These are phyloP conservation scores for Gambelia wislizenii DNA, from an alignment of 2,797 vertebrate genomes.

Conservation along the genomic window DNA sequence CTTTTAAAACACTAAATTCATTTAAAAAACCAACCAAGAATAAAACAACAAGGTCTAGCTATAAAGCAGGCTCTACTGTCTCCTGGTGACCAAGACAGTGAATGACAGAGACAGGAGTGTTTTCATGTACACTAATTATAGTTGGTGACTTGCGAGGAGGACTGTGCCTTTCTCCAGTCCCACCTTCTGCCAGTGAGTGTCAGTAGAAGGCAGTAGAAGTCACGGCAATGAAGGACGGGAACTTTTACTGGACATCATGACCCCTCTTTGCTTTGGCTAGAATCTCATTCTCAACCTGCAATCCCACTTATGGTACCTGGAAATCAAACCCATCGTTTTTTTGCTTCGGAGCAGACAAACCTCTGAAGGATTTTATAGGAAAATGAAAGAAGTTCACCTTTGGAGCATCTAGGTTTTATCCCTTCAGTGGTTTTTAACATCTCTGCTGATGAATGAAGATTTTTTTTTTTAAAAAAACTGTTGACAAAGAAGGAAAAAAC, in stretches of 20 bases:
- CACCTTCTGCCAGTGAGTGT: slow-evolving; percentile 77
- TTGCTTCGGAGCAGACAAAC: too few relatives aligned
- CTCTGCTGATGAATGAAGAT: too few relatives aligned
- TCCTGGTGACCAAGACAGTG: neutral
- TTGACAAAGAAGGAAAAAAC: neutral
- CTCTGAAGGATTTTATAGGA: slow-evolving; percentile 11
- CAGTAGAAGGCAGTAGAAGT: slow-evolving; percentile 73
- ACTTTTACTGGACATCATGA: slow-evolving; percentile 17
- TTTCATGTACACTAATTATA: neutral
- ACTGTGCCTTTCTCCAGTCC: slow-evolving; percentile 39
- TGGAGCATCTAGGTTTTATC: slow-evolving; percentile 38
- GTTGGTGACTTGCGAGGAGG: too few relatives aligned
- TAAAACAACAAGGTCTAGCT: neutral
- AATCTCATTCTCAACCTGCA: slow-evolving; percentile 25
- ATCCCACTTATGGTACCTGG: neutral
- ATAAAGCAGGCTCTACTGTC: neutral
- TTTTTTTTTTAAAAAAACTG: too few relatives aligned
- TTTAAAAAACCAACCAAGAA: neutral
- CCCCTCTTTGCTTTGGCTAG: slow-evolving; percentile 29
- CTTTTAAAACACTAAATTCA: neutral
- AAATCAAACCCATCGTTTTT: too few relatives aligned
- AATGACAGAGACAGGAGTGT: neutral
- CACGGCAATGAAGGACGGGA: neutral
- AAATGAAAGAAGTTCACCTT: neutral
- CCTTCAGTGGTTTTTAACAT: neutral